A percentile compares a stretch with the other conserved stretches of the same genome.
These are phyloP conservation scores for Thymelicus lineola DNA, from an alignment of 2,888 invertebrate species.

Conservation along the genomic window DNA sequence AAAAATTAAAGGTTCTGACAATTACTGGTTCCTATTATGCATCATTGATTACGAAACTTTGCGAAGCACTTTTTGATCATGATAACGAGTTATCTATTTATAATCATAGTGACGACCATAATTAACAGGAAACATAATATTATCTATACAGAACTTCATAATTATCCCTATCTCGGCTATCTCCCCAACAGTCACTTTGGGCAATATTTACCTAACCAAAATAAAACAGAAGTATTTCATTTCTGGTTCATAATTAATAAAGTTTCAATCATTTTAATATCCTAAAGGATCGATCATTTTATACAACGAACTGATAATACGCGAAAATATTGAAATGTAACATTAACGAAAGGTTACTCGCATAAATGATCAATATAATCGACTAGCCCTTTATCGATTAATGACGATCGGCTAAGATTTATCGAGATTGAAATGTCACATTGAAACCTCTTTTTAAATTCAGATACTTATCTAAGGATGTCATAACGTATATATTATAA, in stretches of 20 bases:
- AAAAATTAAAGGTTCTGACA: too few species aligned
- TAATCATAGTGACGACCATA: too few species aligned
- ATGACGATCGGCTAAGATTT: constrained; percentile 32
- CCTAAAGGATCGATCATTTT: constrained; percentile 36
- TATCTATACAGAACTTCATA: too few species aligned
- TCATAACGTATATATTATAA: neutral
- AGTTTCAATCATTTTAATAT: constrained; percentile 35
- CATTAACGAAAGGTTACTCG: constrained; percentile 35
- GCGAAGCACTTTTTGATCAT: too few species aligned
- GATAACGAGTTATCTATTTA: too few species aligned
- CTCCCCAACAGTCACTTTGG: too few species aligned
- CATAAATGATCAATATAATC: constrained; percentile 32
- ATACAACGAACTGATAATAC: constrained; percentile 30
- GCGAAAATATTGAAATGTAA: constrained; percentile 30
- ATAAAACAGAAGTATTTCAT: too few species aligned
- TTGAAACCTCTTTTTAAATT: constrained; percentile 23
- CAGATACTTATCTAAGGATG: constrained; percentile 20
- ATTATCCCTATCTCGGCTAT: too few species aligned
- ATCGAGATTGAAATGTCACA: constrained; percentile 29
- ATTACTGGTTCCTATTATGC: too few species aligned
- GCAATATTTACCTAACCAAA: too few species aligned
- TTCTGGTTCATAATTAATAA: constrained; percentile 29
- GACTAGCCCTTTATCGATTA: constrained; percentile 29
- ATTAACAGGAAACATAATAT: too few species aligned
- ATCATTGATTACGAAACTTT: too few species aligned